Evolutionary conservation across 2,797 vertebrate genomes (phyloP).

Genomic region (Linurgus olivaceus): DNA sequence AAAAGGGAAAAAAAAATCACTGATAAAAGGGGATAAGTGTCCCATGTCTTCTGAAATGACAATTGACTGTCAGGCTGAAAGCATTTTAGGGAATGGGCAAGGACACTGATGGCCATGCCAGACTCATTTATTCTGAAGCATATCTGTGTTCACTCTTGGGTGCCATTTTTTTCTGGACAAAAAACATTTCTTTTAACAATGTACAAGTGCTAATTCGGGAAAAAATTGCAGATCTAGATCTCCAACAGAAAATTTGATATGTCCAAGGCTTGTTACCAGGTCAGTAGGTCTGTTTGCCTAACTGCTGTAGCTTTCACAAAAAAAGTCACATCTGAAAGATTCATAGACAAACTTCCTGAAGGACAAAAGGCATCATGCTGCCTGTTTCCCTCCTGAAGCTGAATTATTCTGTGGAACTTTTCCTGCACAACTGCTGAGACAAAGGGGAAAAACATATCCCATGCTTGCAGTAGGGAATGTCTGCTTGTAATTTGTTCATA

Average conservation of each 20-base stretch:
- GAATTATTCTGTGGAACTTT: neutral
- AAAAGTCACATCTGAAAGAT: neutral
- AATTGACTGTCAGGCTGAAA: neutral
- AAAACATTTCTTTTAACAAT: neutral
- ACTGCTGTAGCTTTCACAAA: neutral
- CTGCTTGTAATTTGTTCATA: neutral
- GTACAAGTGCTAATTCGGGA: neutral
- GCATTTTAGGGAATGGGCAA: neutral
- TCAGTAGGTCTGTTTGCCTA: neutral
- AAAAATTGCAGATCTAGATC: neutral
- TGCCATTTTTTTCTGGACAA: neutral
- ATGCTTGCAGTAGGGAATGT: neutral
- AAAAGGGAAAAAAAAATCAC: neutral
- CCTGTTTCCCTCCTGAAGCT: neutral
- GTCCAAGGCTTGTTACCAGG: neutral
- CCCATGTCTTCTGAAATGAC: neutral
- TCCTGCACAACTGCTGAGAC: neutral
- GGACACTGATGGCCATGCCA: neutral
- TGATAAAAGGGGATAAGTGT: neutral
- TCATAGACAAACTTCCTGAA: neutral
- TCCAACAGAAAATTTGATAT: fast-evolving
- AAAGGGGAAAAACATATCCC: neutral
- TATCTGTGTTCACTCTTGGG: neutral
- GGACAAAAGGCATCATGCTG: neutral
- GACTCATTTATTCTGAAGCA: neutral